Conservation (phyloP, 2,113 vertebrate genomes). For the Pseudonaja textilis region DNA sequence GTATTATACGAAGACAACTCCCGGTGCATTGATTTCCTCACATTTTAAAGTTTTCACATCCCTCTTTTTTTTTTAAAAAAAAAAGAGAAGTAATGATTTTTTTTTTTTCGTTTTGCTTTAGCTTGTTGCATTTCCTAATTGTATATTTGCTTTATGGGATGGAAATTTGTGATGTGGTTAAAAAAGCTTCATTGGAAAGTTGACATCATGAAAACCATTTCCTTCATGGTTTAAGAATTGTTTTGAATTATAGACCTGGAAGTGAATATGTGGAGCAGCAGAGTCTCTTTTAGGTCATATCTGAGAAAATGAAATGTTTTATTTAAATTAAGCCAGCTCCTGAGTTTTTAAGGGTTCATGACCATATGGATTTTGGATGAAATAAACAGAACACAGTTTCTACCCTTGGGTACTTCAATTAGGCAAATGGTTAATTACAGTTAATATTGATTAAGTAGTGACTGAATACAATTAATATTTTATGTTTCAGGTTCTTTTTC, state of each 20-base stretch:
- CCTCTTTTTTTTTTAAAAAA: slow-evolving; percentile 42
- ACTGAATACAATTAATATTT: not conserved
- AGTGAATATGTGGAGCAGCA: slow-evolving; percentile 39
- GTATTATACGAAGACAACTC: not conserved
- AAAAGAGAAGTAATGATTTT: slow-evolving; percentile 49
- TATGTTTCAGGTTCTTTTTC: not conserved
- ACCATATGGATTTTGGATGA: not conserved
- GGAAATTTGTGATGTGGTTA: slow-evolving; percentile 66
- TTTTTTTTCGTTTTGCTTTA: slow-evolving; percentile 32
- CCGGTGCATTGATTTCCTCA: not conserved
- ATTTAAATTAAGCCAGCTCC: not conserved
- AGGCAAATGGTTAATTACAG: not conserved
- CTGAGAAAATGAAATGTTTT: slow-evolving; percentile 13
- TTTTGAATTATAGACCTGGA: slow-evolving; percentile 49
- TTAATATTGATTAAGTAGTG: not conserved
- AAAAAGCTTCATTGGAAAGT: slow-evolving; percentile 61
- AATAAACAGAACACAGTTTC: not conserved
- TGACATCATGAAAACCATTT: slow-evolving; percentile 63
- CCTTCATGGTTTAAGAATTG: slow-evolving; percentile 59
- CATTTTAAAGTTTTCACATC: not conserved
- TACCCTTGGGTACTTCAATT: not conserved
- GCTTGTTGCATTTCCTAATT: slow-evolving; percentile 57
- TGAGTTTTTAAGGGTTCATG: not conserved
- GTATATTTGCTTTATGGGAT: slow-evolving; percentile 51
- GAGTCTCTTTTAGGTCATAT: slow-evolving; percentile 17